Evolutionary conservation across 2,888 invertebrate genomes (phyloP).

Genomic region (Drosophila cognata): DNA sequence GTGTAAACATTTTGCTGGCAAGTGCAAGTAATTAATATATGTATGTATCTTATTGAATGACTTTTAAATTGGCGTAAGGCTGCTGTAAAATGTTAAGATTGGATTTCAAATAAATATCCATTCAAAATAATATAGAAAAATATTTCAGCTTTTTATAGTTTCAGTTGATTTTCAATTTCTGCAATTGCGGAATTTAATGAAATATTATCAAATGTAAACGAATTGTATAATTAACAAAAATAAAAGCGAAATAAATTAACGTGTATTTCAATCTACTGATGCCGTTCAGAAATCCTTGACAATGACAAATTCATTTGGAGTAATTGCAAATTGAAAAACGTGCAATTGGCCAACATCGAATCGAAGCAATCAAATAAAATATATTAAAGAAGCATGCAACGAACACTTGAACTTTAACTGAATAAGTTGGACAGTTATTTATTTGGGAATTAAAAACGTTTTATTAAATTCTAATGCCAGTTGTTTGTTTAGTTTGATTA

Average conservation of each 20-base stretch:
- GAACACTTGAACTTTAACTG: conserved; percentile 65
- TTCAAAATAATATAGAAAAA: not conserved
- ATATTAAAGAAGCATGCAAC: conserved; percentile 40
- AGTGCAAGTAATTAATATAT: conserved; percentile 51
- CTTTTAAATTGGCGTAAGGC: conserved; percentile 26
- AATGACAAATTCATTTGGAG: conserved; percentile 60
- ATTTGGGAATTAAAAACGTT: conserved; percentile 23
- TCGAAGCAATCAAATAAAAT: conserved; percentile 44
- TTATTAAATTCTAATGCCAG: conserved; percentile 39
- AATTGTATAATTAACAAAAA: not conserved
- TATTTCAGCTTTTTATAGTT: not conserved
- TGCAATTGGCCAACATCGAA: conserved; percentile 52
- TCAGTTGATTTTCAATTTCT: not conserved
- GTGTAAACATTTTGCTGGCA: conserved; percentile 50
- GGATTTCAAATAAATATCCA: not conserved
- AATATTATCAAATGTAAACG: not conserved
- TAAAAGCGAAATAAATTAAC: conserved; percentile 21
- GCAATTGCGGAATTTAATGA: not conserved
- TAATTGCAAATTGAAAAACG: conserved; percentile 79
- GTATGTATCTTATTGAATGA: conserved; percentile 33
- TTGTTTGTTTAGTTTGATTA: conserved; percentile 21
- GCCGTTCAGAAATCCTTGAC: conserved; percentile 61
- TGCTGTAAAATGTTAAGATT: conserved; percentile 13
- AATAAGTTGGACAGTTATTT: conserved; percentile 29
- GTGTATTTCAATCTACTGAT: conserved; percentile 39